phyloP scores from a whole-genome alignment of 2,113 vertebrate species.

The Microtus pennsylvanicus region DNA sequence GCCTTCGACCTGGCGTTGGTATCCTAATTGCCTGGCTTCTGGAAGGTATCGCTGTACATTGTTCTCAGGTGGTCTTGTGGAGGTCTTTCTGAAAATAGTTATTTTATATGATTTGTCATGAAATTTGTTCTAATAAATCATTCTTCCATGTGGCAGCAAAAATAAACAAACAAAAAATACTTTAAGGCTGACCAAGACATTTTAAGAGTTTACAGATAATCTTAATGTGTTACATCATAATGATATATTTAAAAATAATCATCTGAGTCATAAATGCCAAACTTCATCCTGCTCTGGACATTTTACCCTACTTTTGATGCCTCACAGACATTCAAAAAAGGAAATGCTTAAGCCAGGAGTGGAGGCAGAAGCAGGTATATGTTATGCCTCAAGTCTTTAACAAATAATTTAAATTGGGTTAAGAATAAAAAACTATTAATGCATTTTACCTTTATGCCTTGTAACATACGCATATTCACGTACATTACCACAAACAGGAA shows the following conservation, averaged over 20 bases:
- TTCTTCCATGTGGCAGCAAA: conserved; percentile 83
- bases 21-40: conserved; percentile 80
- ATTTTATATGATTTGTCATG: conserved; percentile 92
- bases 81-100: conserved; percentile 86
- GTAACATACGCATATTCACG: neutral
- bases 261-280: neutral
- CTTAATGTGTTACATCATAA: neutral
- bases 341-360: neutral
- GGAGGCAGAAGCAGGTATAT: neutral
- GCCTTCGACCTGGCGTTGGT: neutral
- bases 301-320: neutral
- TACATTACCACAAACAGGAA: neutral
- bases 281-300: too few species aligned
- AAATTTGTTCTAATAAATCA: conserved; percentile 91
- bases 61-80: conserved; percentile 88
- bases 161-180: neutral
- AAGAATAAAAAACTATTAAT: neutral
- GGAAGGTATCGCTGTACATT: conserved; percentile 82
- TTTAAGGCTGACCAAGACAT: neutral
- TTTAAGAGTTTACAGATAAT: neutral
- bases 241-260: neutral
- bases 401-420: neutral
- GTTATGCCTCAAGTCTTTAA: neutral
- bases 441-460: neutral
- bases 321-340: neutral